Conservation (phyloP, 37 sponge, comb jelly and placozoan genomes). For the Beroe ovata region DNA sequence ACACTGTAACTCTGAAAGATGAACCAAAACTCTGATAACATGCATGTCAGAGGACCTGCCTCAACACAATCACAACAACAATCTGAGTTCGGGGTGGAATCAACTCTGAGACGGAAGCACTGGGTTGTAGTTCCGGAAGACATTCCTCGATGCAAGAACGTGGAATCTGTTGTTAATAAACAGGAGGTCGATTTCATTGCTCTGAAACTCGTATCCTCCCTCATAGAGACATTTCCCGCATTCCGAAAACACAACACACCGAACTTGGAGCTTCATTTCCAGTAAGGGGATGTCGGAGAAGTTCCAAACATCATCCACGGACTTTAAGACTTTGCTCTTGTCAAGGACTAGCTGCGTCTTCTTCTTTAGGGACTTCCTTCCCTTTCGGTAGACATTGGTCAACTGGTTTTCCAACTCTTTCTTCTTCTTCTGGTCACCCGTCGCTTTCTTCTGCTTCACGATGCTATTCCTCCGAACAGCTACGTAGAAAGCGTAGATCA, state of each 20-base stretch:
- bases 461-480: conserved; percentile 46
- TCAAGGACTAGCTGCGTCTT: conserved; percentile 44
- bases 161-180: conserved; percentile 46
- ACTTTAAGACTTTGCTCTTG: conserved; percentile 22
- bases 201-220: conserved; percentile 25
- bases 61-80: not conserved
- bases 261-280: conserved; percentile 26
- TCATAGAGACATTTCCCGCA: conserved; percentile 52
- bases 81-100: not conserved
- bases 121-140: conserved; percentile 37
- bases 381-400: conserved; percentile 45
- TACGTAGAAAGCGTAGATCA: conserved; percentile 50
- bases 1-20: too few species aligned
- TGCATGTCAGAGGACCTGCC: not conserved
- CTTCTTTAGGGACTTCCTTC: conserved; percentile 51
- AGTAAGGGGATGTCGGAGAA: conserved; percentile 47
- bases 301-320: conserved; percentile 29
- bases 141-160: conserved; percentile 46
- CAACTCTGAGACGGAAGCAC: not conserved
- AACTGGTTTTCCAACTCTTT: conserved; percentile 63
- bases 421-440: conserved; percentile 1
- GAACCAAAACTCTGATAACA: too few species aligned
- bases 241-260: conserved; percentile 50
- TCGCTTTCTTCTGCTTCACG: conserved; percentile 54
- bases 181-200: conserved; percentile 53